Percentiles rank a stretch among this genome's conserved stretches.
Conservation (phyloP, 2,113 vertebrate genomes). For the Elanoides forficatus region DNA sequence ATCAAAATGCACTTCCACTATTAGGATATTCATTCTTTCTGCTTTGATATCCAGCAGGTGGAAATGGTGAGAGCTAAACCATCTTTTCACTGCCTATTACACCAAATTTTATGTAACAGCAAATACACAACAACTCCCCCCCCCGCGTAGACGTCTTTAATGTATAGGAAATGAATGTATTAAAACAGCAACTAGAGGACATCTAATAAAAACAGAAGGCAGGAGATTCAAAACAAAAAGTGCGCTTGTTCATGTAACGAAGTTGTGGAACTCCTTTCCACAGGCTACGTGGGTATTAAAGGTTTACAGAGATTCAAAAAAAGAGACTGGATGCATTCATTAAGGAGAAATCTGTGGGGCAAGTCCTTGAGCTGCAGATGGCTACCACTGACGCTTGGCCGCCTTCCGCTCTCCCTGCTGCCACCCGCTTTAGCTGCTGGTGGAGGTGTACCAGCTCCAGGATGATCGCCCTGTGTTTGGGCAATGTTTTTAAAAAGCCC, state of each 20-base stretch:
- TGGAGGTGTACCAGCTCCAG: neutral
- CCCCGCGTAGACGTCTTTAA: neutral
- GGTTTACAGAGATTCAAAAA: neutral
- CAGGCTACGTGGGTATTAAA: neutral
- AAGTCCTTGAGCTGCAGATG: neutral
- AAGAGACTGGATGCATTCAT: neutral
- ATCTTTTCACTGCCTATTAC: neutral
- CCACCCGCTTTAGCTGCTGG: neutral
- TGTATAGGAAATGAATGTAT: neutral
- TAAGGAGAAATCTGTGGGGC: neutral
- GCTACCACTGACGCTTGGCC: neutral
- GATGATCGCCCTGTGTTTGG: fast-evolving
- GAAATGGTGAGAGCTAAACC: neutral
- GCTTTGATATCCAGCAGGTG: neutral
- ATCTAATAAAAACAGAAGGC: neutral
- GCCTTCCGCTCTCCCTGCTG: neutral
- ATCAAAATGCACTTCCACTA: neutral
- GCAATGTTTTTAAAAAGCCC: neutral
- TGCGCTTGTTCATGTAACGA: fast-evolving
- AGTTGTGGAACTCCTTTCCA: neutral
- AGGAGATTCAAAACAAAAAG: neutral
- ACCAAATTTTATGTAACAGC: neutral
- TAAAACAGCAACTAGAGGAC: neutral
- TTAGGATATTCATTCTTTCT: neutral
- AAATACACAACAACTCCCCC: neutral